Percentiles rank a stretch among this genome's conserved stretches.
These are phyloP conservation scores for Caenorhabditis becei DNA, from an alignment of 2,888 invertebrate species.

Conservation along the genomic window DNA sequence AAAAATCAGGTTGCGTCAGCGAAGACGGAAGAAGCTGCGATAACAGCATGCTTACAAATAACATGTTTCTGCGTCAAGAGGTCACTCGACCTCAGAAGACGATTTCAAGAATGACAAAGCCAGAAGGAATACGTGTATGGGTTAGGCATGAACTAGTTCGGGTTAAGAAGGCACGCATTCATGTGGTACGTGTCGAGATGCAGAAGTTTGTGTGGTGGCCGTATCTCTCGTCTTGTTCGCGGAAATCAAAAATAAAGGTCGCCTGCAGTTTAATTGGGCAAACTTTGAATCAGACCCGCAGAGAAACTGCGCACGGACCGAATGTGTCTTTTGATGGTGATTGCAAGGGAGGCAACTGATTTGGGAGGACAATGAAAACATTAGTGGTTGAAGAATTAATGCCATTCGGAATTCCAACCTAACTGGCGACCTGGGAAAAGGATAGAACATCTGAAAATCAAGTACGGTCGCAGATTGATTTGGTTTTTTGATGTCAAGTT, in stretches of 20 bases:
- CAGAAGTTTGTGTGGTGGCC: conserved; percentile 33
- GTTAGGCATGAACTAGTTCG: conserved; percentile 34
- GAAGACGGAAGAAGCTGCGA: conserved; percentile 36
- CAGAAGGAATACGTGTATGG: conserved; percentile 9
- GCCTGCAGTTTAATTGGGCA: conserved; percentile 54
- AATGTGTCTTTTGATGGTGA: conserved; percentile 35
- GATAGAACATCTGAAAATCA: no score
- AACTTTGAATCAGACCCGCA: conserved; percentile 30
- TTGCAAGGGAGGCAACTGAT: conserved; percentile 22
- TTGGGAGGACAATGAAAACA: conserved; percentile 7
- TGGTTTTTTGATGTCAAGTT: no score
- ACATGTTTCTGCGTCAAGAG: conserved; percentile 19
- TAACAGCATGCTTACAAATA: conserved; percentile 60
- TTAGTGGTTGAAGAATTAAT: background rate
- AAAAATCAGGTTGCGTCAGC: conserved; percentile 63
- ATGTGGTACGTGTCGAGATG: conserved; percentile 35
- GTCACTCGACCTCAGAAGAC: conserved; percentile 18
- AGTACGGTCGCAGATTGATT: no score
- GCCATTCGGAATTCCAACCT: background rate
- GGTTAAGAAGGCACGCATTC: conserved; percentile 28
- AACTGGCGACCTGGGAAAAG: no score
- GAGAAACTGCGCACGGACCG: conserved; percentile 12
- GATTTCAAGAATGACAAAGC: conserved; percentile 1
- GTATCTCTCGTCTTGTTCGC: conserved; percentile 30
- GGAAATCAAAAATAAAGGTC: conserved; percentile 53